phyloP scores from a whole-genome alignment of 35 echinoderm and acorn worm genomes.

The Lytechinus pictus region DNA sequence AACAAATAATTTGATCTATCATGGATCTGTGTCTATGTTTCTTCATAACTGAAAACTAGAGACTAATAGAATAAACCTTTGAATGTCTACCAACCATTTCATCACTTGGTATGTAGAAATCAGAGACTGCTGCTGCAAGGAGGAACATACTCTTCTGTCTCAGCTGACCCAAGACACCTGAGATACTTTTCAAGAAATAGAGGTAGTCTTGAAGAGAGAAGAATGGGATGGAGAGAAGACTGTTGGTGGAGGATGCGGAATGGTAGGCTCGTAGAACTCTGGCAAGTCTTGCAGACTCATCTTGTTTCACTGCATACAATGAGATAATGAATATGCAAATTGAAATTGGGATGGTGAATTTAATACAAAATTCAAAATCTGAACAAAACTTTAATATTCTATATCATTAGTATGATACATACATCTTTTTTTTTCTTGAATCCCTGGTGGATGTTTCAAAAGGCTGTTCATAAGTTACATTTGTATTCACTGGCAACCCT shows the following conservation, averaged over 20 bases:
- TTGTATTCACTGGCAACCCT: too few relatives aligned
- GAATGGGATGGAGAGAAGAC: slow-evolving; percentile 65
- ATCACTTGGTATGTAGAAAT: slow-evolving; percentile 91
- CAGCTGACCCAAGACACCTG: slow-evolving; percentile 61
- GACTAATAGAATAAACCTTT: too few relatives aligned
- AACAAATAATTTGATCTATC: too few relatives aligned
- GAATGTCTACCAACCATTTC: slow-evolving; percentile 75
- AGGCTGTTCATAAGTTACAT: too few relatives aligned
- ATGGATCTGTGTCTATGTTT: too few relatives aligned
- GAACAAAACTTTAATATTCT: not conserved
- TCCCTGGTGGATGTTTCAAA: too few relatives aligned
- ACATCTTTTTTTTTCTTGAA: too few relatives aligned
- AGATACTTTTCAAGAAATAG: slow-evolving; percentile 64
- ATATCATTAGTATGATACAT: too few relatives aligned
- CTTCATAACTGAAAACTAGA: too few relatives aligned
- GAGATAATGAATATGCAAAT: not conserved
- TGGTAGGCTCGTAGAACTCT: slow-evolving; percentile 69
- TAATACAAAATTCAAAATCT: not conserved
- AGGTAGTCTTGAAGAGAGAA: slow-evolving; percentile 80
- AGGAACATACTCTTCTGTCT: slow-evolving; percentile 75
- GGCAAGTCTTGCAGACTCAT: slow-evolving; percentile 61
- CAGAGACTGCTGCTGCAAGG: slow-evolving; percentile 93
- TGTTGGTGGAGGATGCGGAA: slow-evolving; percentile 43
- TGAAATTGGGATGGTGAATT: not conserved
- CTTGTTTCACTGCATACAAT: slow-evolving; percentile 55